Evolutionary conservation across 2,113 vertebrate genomes (phyloP), one percentile per base, ranked within the genome.

Genomic region (Irena cyanogastra): DNA sequence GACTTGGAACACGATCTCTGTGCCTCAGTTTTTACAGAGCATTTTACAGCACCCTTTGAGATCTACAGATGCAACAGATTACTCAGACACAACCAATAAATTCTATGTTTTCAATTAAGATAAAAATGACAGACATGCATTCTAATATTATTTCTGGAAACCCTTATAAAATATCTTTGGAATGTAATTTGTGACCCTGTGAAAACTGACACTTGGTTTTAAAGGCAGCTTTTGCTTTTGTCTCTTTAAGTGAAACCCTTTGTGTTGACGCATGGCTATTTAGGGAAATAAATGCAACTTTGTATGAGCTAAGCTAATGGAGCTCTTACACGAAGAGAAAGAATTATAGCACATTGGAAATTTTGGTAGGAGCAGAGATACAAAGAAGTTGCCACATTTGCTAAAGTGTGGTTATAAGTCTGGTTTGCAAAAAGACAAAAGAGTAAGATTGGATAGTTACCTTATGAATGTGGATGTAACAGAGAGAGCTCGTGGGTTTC

Each of bases 401-500:
- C 94, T 95, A 72, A 95, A 96, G 24, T 95, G 93, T 89, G 80
- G 85, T 93, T 95, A 89, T 95, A 97, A 92, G 65, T 92, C 78
- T 90, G 79, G 83, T 94, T 97, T 96, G 79, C 60, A 66, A 95
- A 96, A 97, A 97, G 86, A 98, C 90, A 97, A 97, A 90, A 91
- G 45, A 27, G 45, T 81, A 81, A 83, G 95, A 94, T 87, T 87
- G 91, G 76, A 86, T 90, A 94, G 90, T 95, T 94, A 89, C 47
- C 92, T 94, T 95, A 93, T 97, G 95, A 97, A 97, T 97, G 97
- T 96, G 82, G 89, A 97, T 96, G 94, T 94, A 98, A 96, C 31
- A 33, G 97, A 97, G 95, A 97, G 74, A 97, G 68, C 78, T 94
- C 95, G 94, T 91, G 97, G 96, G 96, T 97, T 97, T 96, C 22